Conservation (phyloP, 1,140 invertebrate genomes). For the Pararge aegeria region DNA sequence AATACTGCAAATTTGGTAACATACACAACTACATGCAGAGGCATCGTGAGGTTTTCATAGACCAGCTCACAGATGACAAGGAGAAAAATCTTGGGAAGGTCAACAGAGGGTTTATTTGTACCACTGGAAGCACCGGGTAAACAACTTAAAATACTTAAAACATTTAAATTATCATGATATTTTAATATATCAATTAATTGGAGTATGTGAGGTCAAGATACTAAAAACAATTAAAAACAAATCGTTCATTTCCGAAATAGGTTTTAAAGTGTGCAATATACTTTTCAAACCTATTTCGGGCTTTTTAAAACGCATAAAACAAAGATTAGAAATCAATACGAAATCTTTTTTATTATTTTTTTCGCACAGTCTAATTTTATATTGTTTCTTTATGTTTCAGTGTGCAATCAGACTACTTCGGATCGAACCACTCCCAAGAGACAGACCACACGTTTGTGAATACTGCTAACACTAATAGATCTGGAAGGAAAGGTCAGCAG, state of each 20-base stretch:
- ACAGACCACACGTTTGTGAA: slow-evolving; percentile 66
- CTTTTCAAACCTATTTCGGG: too few relatives aligned
- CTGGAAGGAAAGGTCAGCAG: slow-evolving; percentile 60
- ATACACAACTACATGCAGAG: slow-evolving; percentile 91
- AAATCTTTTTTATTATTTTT: neutral
- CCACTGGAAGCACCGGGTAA: slow-evolving; percentile 79
- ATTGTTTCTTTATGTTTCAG: slow-evolving; percentile 41
- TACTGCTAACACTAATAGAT: slow-evolving; percentile 62
- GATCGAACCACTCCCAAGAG: slow-evolving; percentile 59
- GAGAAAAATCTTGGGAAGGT: slow-evolving; percentile 83
- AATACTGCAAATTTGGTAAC: slow-evolving; percentile 95
- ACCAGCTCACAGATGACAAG: slow-evolving; percentile 88
- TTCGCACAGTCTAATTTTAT: neutral
- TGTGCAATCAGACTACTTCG: slow-evolving; percentile 62
- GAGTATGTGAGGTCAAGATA: too few relatives aligned
- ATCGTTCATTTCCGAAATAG: too few relatives aligned
- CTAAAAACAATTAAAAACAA: too few relatives aligned
- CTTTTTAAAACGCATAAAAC: too few relatives aligned
- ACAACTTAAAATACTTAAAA: slow-evolving; percentile 4
- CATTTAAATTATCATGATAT: too few relatives aligned
- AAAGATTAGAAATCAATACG: neutral
- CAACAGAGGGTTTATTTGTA: slow-evolving; percentile 77
- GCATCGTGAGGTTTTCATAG: slow-evolving; percentile 88
- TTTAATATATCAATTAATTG: too few relatives aligned
- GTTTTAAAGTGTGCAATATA: too few relatives aligned